Percentiles rank a stretch among this genome's conserved stretches.
Conservation (phyloP, 1,140 invertebrate species). For the Solen grandis region DNA sequence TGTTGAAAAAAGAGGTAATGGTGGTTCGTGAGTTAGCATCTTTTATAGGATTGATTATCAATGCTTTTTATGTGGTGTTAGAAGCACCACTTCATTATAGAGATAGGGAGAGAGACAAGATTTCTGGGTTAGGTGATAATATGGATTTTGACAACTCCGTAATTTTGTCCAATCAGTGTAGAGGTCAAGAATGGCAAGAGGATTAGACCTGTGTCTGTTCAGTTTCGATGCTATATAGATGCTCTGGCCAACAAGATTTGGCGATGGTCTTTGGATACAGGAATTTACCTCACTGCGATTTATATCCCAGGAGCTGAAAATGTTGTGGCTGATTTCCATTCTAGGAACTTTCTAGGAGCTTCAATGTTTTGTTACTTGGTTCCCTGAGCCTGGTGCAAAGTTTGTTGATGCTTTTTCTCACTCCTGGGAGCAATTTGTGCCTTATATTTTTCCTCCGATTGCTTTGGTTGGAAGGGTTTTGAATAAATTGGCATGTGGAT, state of each 20-base stretch:
- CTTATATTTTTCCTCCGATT: no score
- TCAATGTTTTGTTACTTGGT: conserved; percentile 41
- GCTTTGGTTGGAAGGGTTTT: conserved; percentile 19
- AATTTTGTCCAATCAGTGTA: neutral
- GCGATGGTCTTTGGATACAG: conserved; percentile 45
- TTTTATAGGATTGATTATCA: conserved; percentile 10
- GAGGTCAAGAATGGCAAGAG: neutral
- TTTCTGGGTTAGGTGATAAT: neutral
- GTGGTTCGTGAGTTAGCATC: conserved; percentile 14
- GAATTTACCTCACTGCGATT: conserved; percentile 40
- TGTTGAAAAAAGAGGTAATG: neutral
- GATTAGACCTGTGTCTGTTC: neutral
- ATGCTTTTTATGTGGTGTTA: conserved; percentile 7
- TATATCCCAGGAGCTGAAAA: conserved; percentile 43
- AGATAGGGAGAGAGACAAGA: neutral
- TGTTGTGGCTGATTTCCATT: conserved; percentile 44
- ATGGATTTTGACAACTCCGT: neutral
- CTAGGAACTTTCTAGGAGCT: conserved; percentile 36
- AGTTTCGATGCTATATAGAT: neutral
- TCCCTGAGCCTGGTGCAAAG: no score
- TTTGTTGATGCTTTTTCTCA: no score
- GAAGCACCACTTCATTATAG: neutral
- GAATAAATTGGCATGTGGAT: conserved; percentile 54
- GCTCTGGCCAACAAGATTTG: conserved; percentile 39
- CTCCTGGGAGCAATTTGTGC: no score